Base-by-base conservation (phyloP, 2,797 vertebrate species). In the Lacerta agilis region DNA sequence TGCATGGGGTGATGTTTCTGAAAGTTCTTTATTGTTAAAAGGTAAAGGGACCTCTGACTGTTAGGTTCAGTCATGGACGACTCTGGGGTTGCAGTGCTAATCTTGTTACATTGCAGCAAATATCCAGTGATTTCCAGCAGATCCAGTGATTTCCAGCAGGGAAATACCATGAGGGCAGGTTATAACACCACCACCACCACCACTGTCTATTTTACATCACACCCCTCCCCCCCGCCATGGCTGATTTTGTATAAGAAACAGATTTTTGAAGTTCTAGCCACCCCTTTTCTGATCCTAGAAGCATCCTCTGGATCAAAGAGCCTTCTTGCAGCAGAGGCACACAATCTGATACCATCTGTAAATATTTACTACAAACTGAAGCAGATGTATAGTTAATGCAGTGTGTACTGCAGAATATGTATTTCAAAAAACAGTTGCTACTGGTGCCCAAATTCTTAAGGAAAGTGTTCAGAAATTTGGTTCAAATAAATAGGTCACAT, bases 301-400 rank as follows among this genome's bases (percentile, higher is more conserved):
- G 61, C 20, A 18, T 64, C 61, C 5, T 5, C 61, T 64, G 61
- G 20, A 64, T 64, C 18, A 64, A 23, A 23, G 5, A 64, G 17
- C 18, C 20, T 64, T 23, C 61, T 23, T 64, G 18, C 61, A 23
- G 61, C 20, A 23, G 13, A 64, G 18, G 61, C 18, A 64, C 20
- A 64, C 61, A 64, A 64, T 23, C 20, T 18, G 20, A 64, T 23
- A 64, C 20, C 23, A 64, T 64, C 61, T 23, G 10, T 69, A 81
- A 5, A 27, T 13, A 88, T 88, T 90, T 91, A 86, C 91, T 87
- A 0, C 43, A 86, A 82, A 84, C 20, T 66, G 71, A 88, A 86
- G 83, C 86, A 72, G 18, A 64, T 87, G 87, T 87, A 88, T 90
- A 85, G 90, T n/a, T 79, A 89, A 73, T 91, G 79, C 77, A 85